Conservation (phyloP, 2,797 vertebrate genomes). For the Crypturellus tataupa region DNA sequence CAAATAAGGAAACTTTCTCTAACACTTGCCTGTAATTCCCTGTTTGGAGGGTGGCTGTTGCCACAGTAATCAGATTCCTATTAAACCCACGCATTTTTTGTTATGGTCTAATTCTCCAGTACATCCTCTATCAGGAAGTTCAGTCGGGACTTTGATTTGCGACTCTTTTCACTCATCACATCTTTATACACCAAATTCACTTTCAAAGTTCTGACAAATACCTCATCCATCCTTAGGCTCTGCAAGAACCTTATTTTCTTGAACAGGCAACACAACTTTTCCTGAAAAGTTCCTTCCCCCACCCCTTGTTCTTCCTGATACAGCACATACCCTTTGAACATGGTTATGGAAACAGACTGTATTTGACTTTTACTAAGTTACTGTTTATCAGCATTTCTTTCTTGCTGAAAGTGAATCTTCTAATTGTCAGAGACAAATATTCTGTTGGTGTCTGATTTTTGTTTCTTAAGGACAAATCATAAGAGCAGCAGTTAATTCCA, state of each 20-base stretch:
- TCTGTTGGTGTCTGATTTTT: not conserved
- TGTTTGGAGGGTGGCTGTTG: not conserved
- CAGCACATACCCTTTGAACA: no score
- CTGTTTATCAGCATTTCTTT: not conserved
- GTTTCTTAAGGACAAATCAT: not conserved
- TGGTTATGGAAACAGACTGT: no score
- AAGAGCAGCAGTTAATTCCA: not conserved
- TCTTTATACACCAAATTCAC: conserved; percentile 2
- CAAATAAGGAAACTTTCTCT: not conserved
- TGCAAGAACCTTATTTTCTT: not conserved
- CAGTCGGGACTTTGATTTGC: not conserved
- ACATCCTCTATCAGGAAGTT: conserved; percentile 12
- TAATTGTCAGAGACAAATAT: not conserved
- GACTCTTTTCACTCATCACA: not conserved
- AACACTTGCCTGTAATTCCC: conserved; percentile 5
- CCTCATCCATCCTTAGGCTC: not conserved
- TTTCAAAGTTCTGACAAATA: not conserved
- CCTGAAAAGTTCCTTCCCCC: not conserved
- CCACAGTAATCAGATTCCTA: conserved; percentile 50
- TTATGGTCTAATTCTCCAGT: conserved; percentile 32
- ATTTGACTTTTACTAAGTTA: no score
- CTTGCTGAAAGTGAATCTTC: not conserved
- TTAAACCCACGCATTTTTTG: conserved; percentile 38
- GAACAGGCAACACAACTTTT: not conserved
- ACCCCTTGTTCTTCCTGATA: no score